Evolutionary conservation across 2,113 vertebrate species (phyloP), one percentile per base, ranked within the genome.

Genomic region (Pionites leucogaster): DNA sequence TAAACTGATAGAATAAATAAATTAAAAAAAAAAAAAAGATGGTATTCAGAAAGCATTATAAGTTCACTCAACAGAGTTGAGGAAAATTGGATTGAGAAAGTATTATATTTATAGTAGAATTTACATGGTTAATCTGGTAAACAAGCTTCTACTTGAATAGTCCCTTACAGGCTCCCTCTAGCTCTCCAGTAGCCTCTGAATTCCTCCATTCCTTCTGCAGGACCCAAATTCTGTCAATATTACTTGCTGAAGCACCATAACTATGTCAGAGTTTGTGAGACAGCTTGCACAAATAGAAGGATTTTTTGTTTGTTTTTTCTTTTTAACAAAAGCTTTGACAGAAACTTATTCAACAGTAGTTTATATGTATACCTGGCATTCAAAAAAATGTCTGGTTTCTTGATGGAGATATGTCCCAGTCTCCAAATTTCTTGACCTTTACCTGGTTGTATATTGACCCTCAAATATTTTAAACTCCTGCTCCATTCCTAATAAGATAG

Each of bases 401-500:
- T 55, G 16, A 27, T 17, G 20, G 39, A 62, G 31, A 39, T 52
- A 52, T 2, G 3, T 47, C 4, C 2, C 37, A 59, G 13, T n/a
- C 19, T 80, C 2, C 7, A 64, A 37, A 4, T 10, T 10, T 76
- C 5, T 11, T 55, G 35, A 17, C 2, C 74, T 42, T 46, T 78
- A 8, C 14, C 3, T 74, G n/a, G 7, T 4, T 20, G 6, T 33
- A 1, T 44, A 24, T 27, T 39, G 41, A 44, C 37, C 1, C 2
- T 12, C 16, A 86, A 15, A 42, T 5, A 11, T 57, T 89, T 55
- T 47, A 22, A 52, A 64, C 7, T 31, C 17, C 15, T 72, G 8
- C 4, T 64, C 29, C 5, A 4, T 33, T 65, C 12, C 7, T 50
- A 22, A 60, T n/a, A 16, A 35, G 17, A 5, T 3, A 60, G 13